Percentiles rank a stretch among this genome's conserved stretches.
Conservation (phyloP, 2,888 invertebrate genomes). For the Gnatocerus cornutus region DNA sequence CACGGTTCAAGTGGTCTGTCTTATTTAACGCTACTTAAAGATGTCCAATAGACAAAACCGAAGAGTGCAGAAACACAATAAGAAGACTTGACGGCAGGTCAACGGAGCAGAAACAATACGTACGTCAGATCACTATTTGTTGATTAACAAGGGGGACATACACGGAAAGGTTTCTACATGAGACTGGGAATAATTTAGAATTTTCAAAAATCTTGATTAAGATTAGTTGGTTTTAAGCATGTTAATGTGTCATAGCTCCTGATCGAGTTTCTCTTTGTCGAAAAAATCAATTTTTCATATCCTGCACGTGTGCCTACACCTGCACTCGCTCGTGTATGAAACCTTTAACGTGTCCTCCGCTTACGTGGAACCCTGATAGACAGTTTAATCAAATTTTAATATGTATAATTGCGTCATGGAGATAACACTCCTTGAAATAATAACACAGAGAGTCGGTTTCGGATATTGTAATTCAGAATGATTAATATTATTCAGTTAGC, state of each 20-base stretch:
- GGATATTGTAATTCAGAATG: constrained; percentile 48
- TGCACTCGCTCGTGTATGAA: constrained; percentile 16
- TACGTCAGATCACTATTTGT: constrained; percentile 49
- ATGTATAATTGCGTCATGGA: constrained; percentile 59
- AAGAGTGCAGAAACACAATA: constrained; percentile 64
- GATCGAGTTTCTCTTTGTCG: too few species aligned
- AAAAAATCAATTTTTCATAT: too few species aligned
- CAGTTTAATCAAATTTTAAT: constrained; percentile 61
- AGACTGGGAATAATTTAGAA: too few species aligned
- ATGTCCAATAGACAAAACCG: constrained; percentile 64
- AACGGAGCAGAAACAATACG: constrained; percentile 59
- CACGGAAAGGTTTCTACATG: not conserved
- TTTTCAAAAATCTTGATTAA: too few species aligned
- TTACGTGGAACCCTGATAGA: constrained; percentile 39
- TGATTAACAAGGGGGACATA: not conserved
- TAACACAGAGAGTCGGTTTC: constrained; percentile 41
- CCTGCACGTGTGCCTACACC: constrained; percentile 5
- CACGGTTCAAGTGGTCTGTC: constrained; percentile 63
- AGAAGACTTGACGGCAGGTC: constrained; percentile 59
- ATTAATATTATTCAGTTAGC: constrained; percentile 51
- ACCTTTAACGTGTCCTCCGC: constrained; percentile 38
- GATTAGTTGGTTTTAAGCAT: too few species aligned
- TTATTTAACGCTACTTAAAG: constrained; percentile 66
- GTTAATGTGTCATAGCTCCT: too few species aligned
- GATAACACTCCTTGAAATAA: constrained; percentile 59